A percentile compares a stretch with the other conserved stretches of the same genome.
Evolutionary conservation across 92 coral and sea anemone genomes (phyloP).

Genomic region (Paramuricea clavata): DNA sequence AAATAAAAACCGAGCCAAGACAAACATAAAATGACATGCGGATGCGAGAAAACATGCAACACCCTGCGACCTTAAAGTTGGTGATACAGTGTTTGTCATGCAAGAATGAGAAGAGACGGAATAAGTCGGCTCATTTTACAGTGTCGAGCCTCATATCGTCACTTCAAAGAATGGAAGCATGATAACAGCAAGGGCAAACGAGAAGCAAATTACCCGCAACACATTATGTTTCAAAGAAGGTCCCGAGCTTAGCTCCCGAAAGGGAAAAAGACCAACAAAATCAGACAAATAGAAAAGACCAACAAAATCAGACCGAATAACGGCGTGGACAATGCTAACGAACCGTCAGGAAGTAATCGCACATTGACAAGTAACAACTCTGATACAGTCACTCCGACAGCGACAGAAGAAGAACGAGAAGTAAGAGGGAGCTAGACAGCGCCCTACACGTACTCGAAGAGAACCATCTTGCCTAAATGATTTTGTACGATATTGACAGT

Average conservation of each 20-base stretch:
- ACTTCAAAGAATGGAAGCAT: slow-evolving; percentile 25
- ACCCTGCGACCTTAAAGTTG: slow-evolving; percentile 18
- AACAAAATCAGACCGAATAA: slow-evolving; percentile 14
- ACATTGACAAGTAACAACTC: not conserved
- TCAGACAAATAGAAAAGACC: not conserved
- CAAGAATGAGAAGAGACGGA: slow-evolving; percentile 33
- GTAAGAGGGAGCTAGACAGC: not conserved
- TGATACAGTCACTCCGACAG: not conserved
- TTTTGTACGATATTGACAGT: slow-evolving; percentile 23
- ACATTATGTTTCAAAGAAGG: slow-evolving; percentile 46
- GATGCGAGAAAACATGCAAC: slow-evolving; percentile 27
- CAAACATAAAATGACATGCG: slow-evolving; percentile 12
- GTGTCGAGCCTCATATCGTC: slow-evolving; percentile 26
- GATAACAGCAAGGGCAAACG: slow-evolving; percentile 2
- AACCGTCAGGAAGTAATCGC: slow-evolving; percentile 21
- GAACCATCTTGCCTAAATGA: slow-evolving; percentile 30
- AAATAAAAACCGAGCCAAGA: slow-evolving; percentile 25
- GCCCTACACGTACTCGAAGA: slow-evolving; percentile 34
- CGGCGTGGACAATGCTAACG: not conserved
- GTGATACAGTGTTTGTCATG: slow-evolving; percentile 45
- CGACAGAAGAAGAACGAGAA: not conserved
- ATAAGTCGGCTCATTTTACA: slow-evolving; percentile 5
- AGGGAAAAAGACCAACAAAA: slow-evolving; percentile 3
- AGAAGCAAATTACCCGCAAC: slow-evolving; percentile 35
- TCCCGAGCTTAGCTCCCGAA: not conserved